Evolutionary conservation across 1,140 invertebrate genomes (phyloP), one percentile per base, ranked within the genome.

Genomic region (Drosophila santomea): DNA sequence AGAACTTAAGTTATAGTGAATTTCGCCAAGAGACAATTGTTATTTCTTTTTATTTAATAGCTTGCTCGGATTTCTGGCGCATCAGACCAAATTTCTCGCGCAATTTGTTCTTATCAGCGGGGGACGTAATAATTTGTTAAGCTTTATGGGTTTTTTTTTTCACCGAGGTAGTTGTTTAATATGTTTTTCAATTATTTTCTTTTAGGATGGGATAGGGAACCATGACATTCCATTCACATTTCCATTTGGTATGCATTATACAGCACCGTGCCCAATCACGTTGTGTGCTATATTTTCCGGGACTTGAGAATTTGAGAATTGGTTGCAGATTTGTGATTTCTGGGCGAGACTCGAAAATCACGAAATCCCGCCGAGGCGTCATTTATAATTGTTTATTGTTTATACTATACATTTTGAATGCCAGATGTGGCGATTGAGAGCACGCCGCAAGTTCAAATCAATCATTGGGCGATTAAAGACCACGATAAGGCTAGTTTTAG

Each of bases 321-420:
- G 45, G 41, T 54, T 54, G 51, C 51, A 38, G 35, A 54, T 54
- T 17, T 15, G 15, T 52, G 35, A 54, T 39, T 17, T 15, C 32
- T 52, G 11, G 15, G 3, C 15, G 14, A 56, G 20, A 39, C 43
- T 12, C 47, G n/a, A 6, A 35, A n/a, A 43, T 50, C 17, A 67
- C 35, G 45, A 64, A 68, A 62, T 62, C 58, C 35, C 63, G 35
- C 15, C 57, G 28, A 50, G 44, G 25, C 63, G 62, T 61, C 44
- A 67, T 67, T 63, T 63, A 39, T 62, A 32, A 67, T 67, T 39
- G 58, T 67, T 28, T 47, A 67, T 67, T 39, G 58, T 67, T 28
- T 47, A 48, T 62, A 17, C 17, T 39, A 17, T 14, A 20, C 23
- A n/a, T 14, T 28, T 25, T 36, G 45, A 23, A 17, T 64, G 56